A percentile compares a stretch with the other conserved stretches of the same genome.
Conservation (phyloP, 2,888 invertebrate genomes). For the Rotaria sp. region DNA sequence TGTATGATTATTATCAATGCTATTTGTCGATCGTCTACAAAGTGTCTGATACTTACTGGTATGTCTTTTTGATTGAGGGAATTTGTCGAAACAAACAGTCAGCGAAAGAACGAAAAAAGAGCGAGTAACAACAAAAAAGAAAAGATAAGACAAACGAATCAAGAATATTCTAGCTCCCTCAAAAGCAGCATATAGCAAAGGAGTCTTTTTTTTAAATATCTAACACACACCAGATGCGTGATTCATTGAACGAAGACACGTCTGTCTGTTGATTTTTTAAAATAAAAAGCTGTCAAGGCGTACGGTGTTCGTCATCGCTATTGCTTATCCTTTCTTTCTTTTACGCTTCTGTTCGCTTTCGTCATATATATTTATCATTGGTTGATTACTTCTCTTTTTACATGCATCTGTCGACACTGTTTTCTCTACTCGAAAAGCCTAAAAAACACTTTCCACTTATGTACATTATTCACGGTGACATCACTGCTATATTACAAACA, state of each 20-base stretch:
- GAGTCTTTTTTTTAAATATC: neutral
- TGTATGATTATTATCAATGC: neutral
- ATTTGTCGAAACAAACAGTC: neutral
- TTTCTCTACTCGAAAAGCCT: neutral
- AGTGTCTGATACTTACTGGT: neutral
- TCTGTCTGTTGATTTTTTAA: neutral
- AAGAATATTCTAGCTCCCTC: neutral
- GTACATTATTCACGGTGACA: neutral
- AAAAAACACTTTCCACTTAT: neutral
- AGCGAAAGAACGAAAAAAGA: neutral
- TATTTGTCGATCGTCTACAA: neutral
- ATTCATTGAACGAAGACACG: neutral
- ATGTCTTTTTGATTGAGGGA: neutral
- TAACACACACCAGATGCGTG: neutral
- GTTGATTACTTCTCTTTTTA: neutral
- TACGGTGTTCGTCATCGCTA: neutral
- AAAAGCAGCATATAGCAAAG: neutral
- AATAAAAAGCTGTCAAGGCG: neutral
- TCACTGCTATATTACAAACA: neutral
- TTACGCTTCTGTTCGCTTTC: neutral
- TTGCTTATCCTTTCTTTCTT: neutral
- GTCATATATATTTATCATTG: neutral
- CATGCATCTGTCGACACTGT: neutral
- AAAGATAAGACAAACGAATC: neutral
- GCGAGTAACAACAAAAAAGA: neutral